Evolutionary conservation across 1,140 invertebrate species (phyloP).

Genomic region (Trichonephila inaurata): DNA sequence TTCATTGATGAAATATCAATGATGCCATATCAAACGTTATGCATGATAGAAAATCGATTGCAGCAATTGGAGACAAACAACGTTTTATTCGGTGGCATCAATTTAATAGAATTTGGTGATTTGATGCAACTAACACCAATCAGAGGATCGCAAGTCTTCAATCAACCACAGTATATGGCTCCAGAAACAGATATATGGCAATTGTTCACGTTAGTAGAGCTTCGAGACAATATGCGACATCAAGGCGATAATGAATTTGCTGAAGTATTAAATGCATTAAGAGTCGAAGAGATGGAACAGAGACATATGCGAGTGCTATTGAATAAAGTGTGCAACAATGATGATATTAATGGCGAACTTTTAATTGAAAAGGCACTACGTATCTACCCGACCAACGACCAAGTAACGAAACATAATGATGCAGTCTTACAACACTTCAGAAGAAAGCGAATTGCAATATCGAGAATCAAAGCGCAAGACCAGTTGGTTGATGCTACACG

Average conservation of each 20-base stretch:
- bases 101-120: constrained; percentile 79
- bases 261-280: constrained; percentile 76
- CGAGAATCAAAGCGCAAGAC: no score
- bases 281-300: constrained; percentile 73
- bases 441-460: neutral
- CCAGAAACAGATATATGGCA: constrained; percentile 80
- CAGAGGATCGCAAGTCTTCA: constrained; percentile 79
- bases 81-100: constrained; percentile 70
- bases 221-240: constrained; percentile 80
- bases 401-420: constrained; percentile 70
- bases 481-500: no score
- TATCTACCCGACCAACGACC: constrained; percentile 70
- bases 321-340: constrained; percentile 59
- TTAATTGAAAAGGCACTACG: constrained; percentile 72
- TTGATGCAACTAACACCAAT: constrained; percentile 80
- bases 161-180: constrained; percentile 79
- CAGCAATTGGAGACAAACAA: constrained; percentile 78
- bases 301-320: constrained; percentile 1
- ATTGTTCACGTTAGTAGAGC: constrained; percentile 74
- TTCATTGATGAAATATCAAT: constrained; percentile 81
- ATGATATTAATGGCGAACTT: constrained; percentile 30
- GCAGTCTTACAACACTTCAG: constrained; percentile 60
- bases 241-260: constrained; percentile 67
- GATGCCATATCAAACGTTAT: constrained; percentile 78
- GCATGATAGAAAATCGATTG: constrained; percentile 80